Evolutionary conservation across 1,140 invertebrate genomes (phyloP).

Genomic region (Phymorhynchus buccinoides): DNA sequence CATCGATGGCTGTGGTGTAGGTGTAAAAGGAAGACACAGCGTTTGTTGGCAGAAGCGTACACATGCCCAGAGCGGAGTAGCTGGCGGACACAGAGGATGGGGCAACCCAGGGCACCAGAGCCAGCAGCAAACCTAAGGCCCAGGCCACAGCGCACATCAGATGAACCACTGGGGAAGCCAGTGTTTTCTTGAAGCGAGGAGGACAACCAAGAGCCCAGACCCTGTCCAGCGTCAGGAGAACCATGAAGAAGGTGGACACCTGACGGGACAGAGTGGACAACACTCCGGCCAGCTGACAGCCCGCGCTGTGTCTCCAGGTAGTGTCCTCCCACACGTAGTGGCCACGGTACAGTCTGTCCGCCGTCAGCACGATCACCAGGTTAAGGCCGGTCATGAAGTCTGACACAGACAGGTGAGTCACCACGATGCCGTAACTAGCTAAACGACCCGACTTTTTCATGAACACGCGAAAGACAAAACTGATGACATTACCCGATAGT

Average conservation of each 20-base stretch:
- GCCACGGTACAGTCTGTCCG: constrained; percentile 57
- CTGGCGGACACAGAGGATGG: background rate
- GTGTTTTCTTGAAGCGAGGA: background rate
- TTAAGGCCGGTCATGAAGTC: constrained; percentile 66
- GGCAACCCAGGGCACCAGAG: background rate
- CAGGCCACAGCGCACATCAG: background rate
- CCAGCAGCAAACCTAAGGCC: background rate
- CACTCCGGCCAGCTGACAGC: background rate
- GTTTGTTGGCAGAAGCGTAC: background rate
- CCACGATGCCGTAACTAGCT: constrained; percentile 42
- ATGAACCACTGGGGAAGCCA: background rate
- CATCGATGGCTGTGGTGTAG: background rate
- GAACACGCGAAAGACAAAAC: constrained; percentile 44
- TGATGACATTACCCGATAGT: constrained; percentile 50
- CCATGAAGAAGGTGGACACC: background rate
- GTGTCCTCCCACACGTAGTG: constrained; percentile 51
- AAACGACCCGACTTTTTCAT: background rate
- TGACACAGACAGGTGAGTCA: constrained; percentile 56
- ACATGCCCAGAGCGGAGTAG: background rate
- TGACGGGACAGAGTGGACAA: background rate
- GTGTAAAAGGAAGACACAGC: background rate
- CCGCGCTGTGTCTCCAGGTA: constrained; percentile 37
- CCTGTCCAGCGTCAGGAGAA: background rate
- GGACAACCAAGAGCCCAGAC: background rate
- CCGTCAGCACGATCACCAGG: constrained; percentile 58